Percentiles rank a stretch among this genome's conserved stretches.
phyloP scores from a whole-genome alignment of 2,113 vertebrate genomes.

The Forbesichthys papilliferus region DNA sequence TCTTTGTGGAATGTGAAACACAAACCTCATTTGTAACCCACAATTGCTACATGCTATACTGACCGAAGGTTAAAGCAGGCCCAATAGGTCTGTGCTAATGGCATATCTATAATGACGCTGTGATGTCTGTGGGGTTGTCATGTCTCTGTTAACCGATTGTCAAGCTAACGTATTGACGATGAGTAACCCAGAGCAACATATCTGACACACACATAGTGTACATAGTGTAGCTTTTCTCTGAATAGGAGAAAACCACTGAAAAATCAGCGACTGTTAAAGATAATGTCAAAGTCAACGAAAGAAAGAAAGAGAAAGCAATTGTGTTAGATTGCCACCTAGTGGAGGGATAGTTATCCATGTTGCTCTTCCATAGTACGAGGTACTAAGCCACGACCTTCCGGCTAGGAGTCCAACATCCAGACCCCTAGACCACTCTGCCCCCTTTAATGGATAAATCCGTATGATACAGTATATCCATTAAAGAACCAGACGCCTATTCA shows the following conservation, averaged over 20 bases:
- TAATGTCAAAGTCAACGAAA: not conserved
- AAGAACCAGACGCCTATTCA: not conserved
- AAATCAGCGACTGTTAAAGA: not conserved
- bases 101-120: slow-evolving; percentile 32
- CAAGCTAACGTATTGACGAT: slow-evolving; percentile 24
- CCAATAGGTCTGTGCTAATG: slow-evolving; percentile 24
- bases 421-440: no score
- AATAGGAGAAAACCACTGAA: slow-evolving; percentile 1
- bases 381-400: no score
- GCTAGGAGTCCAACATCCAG: no score
- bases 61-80: slow-evolving; percentile 20
- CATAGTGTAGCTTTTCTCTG: not conserved
- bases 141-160: slow-evolving; percentile 25
- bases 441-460: no score
- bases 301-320: not conserved
- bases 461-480: not conserved
- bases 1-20: slow-evolving; percentile 4
- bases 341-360: slow-evolving; percentile 35
- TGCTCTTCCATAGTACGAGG: not conserved
- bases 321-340: slow-evolving; percentile 69
- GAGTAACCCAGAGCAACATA: slow-evolving; percentile 1
- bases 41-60: slow-evolving; percentile 11
- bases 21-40: slow-evolving; percentile 20
- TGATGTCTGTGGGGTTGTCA: slow-evolving; percentile 20
- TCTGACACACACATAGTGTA: slow-evolving; percentile 12